Evolutionary conservation across 2,797 vertebrate species (phyloP).

Genomic region (Ceryle rudis): DNA sequence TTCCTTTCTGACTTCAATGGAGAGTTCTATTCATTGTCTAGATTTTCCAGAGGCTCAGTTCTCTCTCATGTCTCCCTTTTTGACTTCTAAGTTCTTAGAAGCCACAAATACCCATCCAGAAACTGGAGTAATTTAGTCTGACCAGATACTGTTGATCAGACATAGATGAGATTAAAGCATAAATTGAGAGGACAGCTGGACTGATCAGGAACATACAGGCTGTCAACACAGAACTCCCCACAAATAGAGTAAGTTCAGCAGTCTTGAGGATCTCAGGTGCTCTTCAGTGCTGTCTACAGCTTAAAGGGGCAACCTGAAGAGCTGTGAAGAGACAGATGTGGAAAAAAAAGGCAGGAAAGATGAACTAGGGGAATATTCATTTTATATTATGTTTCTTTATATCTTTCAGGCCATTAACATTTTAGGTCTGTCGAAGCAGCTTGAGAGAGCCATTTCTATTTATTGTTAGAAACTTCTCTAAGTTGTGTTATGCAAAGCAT

Average conservation of each 20-base stretch:
- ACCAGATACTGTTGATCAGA: not conserved
- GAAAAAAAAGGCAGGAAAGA: not conserved
- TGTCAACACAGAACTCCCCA: not conserved
- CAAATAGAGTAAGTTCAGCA: not conserved
- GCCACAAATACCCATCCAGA: not conserved
- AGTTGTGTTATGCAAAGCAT: not conserved
- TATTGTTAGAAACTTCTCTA: not conserved
- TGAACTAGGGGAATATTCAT: not conserved
- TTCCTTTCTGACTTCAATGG: not conserved
- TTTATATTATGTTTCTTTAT: not conserved
- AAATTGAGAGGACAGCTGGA: not conserved
- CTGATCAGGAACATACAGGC: not conserved
- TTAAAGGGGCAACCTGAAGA: not conserved
- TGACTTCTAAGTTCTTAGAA: not conserved
- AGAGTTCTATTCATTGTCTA: not conserved
- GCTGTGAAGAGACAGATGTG: fast-evolving
- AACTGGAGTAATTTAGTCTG: not conserved
- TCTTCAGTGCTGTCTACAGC: not conserved
- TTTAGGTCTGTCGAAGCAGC: not conserved
- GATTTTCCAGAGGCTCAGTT: not conserved
- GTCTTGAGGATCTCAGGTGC: not conserved
- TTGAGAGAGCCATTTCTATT: not conserved
- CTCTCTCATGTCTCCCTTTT: not conserved
- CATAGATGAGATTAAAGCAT: not conserved
- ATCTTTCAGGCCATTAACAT: not conserved